Evolutionary conservation across 2,888 invertebrate genomes (phyloP).

Genomic region (Ectemnius continuus): DNA sequence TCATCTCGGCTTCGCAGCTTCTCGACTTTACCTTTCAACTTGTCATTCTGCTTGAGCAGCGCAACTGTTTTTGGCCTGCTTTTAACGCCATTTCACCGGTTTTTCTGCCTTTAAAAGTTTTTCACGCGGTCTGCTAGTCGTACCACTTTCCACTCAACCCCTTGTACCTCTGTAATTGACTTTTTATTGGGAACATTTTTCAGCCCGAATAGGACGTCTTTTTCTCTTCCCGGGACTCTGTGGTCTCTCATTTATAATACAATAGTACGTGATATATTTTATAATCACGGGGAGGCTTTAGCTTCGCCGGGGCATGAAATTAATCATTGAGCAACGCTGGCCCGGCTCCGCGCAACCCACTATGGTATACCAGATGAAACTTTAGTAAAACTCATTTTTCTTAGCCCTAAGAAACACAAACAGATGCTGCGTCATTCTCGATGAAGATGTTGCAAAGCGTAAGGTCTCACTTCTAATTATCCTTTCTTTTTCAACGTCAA

Average conservation of each 20-base stretch:
- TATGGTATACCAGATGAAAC: constrained; percentile 5
- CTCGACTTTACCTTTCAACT: not conserved
- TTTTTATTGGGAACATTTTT: no score
- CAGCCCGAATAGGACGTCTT: not conserved
- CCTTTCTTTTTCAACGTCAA: no score
- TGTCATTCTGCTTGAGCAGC: not conserved
- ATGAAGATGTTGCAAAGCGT: no score
- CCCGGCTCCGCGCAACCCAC: not conserved
- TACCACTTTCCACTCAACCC: not conserved
- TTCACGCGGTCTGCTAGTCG: not conserved
- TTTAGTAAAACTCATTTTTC: constrained; percentile 15
- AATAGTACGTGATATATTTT: no score
- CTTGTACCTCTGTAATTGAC: no score
- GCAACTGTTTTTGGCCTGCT: not conserved
- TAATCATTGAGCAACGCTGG: not conserved
- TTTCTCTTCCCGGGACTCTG: not conserved
- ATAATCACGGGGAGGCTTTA: no score
- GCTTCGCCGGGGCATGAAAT: not conserved
- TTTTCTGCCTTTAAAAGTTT: no score
- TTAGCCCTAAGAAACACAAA: not conserved
- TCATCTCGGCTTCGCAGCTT: not conserved
- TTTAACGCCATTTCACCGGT: not conserved
- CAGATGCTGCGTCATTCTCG: not conserved
- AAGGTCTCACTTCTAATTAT: no score
- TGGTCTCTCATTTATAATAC: no score